Base-by-base conservation (phyloP, 2,113 vertebrate species). In the Todiramphus chloris region DNA sequence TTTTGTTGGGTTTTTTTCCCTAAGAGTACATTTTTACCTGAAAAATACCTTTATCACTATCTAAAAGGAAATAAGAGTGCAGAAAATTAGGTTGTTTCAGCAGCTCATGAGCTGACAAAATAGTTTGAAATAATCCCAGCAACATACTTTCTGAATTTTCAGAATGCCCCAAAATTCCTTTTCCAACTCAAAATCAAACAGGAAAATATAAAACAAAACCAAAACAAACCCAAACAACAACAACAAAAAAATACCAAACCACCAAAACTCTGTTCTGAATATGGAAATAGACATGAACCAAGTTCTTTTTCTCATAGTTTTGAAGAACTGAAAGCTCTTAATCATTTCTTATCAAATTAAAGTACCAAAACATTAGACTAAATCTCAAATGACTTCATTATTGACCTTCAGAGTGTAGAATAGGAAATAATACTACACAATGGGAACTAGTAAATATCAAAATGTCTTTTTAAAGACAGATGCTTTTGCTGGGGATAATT, bases 391-490 rank as follows among this genome's bases (percentile, higher is more conserved):
- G 17, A 93, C 68, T 80, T 96, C 51, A 94, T 67, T 43, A 55
- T 2, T 96, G 79, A 92, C 82, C 75, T 94, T 96, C 89, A 31
- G 79, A 93, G 24, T 48, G 63, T 35, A 83, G 33, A 86, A 80
- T 76, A 82, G 75, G 88, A 96, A 93, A 93, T 63, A 82, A 80
- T 85, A 55, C 55, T 50, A 33, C 37, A 90, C 46, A 93, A 83
- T 59, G 41, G 78, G 63, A 93, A 90, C 50, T n/a, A 84, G 90
- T 93, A 95, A 77, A 94, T 83, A 92, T 77, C 37, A 95, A 94
- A 96, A 96, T 68, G 12, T 56, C 46, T 59, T 87, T 86, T 84
- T 70, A 81, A 89, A 87, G 72, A 83, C 25, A 83, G 13, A 31
- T 11, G 35, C 37, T 83, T 92, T 92, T 90, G 27, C 13, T 80